These are phyloP conservation scores for Acanthosepion lycidas DNA, from an alignment of 2,888 invertebrate species.

Conservation along the genomic window DNA sequence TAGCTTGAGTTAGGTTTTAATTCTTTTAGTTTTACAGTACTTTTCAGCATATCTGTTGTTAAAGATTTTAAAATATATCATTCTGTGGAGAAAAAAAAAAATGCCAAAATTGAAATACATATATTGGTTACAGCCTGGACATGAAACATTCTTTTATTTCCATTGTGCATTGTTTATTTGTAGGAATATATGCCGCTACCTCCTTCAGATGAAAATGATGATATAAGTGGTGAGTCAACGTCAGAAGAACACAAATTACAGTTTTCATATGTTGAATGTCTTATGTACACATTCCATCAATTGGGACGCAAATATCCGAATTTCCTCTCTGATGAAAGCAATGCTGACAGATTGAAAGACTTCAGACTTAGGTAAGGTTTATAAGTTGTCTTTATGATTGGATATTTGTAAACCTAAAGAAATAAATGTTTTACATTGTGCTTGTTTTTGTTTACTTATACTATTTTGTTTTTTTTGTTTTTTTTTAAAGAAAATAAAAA, in stretches of 20 bases:
- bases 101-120: neutral
- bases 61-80: too few relatives aligned
- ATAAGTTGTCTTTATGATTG: neutral
- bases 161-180: constrained; percentile 57
- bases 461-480: too few relatives aligned
- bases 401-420: too few relatives aligned
- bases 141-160: neutral
- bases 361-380: constrained; percentile 79
- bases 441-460: too few relatives aligned
- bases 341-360: constrained; percentile 86
- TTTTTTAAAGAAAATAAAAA: too few relatives aligned
- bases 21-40: too few relatives aligned
- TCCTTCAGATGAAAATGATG: constrained; percentile 80
- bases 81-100: neutral
- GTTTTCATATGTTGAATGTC: constrained; percentile 94
- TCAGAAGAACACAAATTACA: constrained; percentile 86
- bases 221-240: constrained; percentile 55
- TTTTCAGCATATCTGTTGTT: too few relatives aligned
- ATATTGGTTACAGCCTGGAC: neutral
- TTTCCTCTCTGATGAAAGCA: constrained; percentile 80
- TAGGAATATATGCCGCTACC: constrained; percentile 92
- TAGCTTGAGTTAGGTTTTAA: too few relatives aligned
- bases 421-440: too few relatives aligned
- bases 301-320: constrained; percentile 87
- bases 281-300: constrained; percentile 84